Evolutionary conservation across 1,140 invertebrate species (phyloP).

Genomic region (Liolophura sinensis): DNA sequence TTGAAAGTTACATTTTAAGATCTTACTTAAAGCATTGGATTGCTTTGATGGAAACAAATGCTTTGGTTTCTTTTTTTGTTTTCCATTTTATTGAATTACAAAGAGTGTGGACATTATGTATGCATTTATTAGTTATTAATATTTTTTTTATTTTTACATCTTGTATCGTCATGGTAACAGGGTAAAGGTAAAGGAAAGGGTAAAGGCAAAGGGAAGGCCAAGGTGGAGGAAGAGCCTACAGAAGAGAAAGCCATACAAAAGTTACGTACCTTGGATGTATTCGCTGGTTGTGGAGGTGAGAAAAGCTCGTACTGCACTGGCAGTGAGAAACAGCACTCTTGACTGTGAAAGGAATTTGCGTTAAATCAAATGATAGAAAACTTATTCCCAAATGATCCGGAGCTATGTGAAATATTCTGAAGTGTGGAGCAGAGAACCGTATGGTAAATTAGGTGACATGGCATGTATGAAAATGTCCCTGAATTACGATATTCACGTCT

Average conservation of each 20-base stretch:
- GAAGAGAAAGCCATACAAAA: slow-evolving; percentile 43
- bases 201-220: slow-evolving; percentile 62
- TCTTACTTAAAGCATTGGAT: too few species aligned
- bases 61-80: too few species aligned
- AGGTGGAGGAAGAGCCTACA: slow-evolving; percentile 21
- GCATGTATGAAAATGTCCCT: too few species aligned
- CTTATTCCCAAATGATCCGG: neutral
- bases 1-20: too few species aligned
- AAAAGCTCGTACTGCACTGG: neutral
- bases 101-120: too few species aligned
- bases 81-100: too few species aligned
- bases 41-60: too few species aligned
- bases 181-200: slow-evolving; percentile 72
- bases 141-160: too few species aligned
- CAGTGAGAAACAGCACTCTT: neutral
- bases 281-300: slow-evolving; percentile 84
- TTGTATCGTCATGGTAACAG: slow-evolving; percentile 36
- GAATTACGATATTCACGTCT: too few species aligned
- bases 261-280: slow-evolving; percentile 78
- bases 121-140: too few species aligned
- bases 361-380: neutral
- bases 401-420: neutral
- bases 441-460: too few species aligned
- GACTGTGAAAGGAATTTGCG: neutral
- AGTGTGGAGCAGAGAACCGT: too few species aligned